phyloP scores from a whole-genome alignment of 2,888 invertebrate species.

The Therioaphis trifolii region DNA sequence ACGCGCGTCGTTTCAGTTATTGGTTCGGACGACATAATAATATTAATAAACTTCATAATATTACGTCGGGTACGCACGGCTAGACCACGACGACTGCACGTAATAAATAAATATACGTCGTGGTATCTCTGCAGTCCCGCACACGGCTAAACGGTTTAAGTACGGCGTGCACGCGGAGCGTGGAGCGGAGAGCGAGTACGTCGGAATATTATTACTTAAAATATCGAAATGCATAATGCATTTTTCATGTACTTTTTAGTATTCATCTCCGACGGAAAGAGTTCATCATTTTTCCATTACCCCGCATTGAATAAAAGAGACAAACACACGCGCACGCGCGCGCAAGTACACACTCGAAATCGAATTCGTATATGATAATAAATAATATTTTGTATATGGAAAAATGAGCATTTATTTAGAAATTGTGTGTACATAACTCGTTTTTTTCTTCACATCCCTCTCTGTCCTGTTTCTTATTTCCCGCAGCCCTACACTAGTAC shows the following conservation, averaged over 20 bases:
- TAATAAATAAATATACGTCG: no score
- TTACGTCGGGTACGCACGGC: no score
- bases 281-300: conserved; percentile 56
- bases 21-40: not conserved
- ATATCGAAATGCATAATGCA: conserved; percentile 28
- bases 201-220: conserved; percentile 29
- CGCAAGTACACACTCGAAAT: conserved; percentile 57
- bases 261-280: conserved; percentile 21
- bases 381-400: conserved; percentile 32
- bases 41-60: no score
- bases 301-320: not conserved
- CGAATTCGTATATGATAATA: conserved; percentile 43
- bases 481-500: conserved; percentile 1
- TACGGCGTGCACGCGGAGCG: not conserved
- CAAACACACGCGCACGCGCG: no score
- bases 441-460: not conserved
- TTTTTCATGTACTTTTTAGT: conserved; percentile 42
- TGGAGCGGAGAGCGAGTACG: not conserved
- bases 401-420: conserved; percentile 32
- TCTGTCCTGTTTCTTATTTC: not conserved
- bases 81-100: no score
- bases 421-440: conserved; percentile 20
- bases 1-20: not conserved
- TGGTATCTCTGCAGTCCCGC: no score
- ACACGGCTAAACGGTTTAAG: not conserved